Evolutionary conservation across 2,888 invertebrate genomes (phyloP).

Genomic region (Zhuqinia jingwanae): DNA sequence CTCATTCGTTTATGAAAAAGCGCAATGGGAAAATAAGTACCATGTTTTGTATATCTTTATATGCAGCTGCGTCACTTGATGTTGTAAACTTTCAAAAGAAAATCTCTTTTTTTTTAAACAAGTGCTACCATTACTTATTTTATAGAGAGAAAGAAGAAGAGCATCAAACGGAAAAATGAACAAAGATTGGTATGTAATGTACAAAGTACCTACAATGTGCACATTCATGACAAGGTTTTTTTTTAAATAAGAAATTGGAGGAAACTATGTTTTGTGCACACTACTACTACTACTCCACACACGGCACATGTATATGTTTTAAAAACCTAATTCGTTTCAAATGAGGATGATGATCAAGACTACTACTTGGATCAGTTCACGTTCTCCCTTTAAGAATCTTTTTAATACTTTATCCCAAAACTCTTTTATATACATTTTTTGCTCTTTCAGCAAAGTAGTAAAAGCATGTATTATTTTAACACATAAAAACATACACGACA

Average conservation of each 20-base stretch:
- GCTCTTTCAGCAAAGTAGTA: not conserved
- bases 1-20: too few species aligned
- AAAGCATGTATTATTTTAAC: not conserved
- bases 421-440: not conserved
- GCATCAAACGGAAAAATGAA: too few species aligned
- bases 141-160: slow-evolving; percentile 23
- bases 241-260: slow-evolving; percentile 48
- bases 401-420: slow-evolving; percentile 9
- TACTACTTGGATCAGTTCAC: slow-evolving; percentile 48
- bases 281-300: too few species aligned
- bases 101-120: slow-evolving; percentile 20
- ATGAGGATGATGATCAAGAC: slow-evolving; percentile 36
- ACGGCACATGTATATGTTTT: slow-evolving; percentile 19
- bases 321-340: slow-evolving; percentile 49
- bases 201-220: too few species aligned
- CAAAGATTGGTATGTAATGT: too few species aligned
- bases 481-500: too few species aligned
- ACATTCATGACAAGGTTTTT: too few species aligned
- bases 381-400: slow-evolving; percentile 11
- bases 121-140: too few species aligned
- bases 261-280: slow-evolving; percentile 27
- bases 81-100: not conserved
- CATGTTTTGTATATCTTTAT: slow-evolving; percentile 9
- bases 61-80: too few species aligned
- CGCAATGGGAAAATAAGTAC: not conserved